Evolutionary conservation across 2,888 invertebrate genomes (phyloP).

Genomic region (Oligia latruncula): DNA sequence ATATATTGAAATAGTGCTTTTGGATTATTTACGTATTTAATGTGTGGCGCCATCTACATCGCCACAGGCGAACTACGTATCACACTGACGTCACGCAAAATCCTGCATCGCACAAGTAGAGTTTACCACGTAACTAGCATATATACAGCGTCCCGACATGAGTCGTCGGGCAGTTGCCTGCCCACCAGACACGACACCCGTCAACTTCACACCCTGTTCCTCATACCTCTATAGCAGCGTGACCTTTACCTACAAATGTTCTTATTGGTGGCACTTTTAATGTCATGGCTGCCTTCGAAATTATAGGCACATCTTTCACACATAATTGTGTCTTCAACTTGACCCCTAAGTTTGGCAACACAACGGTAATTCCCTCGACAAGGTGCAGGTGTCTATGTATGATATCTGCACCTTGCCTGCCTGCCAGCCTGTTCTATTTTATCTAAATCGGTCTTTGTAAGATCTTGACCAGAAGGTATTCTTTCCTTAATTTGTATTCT

Average conservation of each 20-base stretch:
- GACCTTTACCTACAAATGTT: neutral
- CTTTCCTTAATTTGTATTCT: neutral
- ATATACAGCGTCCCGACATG: neutral
- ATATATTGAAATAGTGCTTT: slow-evolving; percentile 2
- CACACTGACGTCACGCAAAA: neutral
- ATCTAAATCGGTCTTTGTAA: neutral
- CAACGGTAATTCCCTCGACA: neutral
- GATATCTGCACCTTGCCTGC: too few species aligned
- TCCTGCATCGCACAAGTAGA: neutral
- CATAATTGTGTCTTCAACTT: neutral
- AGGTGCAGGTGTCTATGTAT: neutral
- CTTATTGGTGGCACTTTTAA: neutral
- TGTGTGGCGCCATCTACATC: neutral
- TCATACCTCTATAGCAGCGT: neutral
- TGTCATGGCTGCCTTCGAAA: neutral
- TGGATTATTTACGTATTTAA: neutral
- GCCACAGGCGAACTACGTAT: neutral
- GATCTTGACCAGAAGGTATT: neutral
- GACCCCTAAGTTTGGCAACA: neutral
- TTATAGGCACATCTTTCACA: neutral
- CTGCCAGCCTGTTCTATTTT: neutral
- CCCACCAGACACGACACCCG: neutral
- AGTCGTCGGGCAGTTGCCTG: neutral
- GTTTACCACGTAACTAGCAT: neutral
- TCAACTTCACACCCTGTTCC: neutral